A percentile compares a stretch with the other conserved stretches of the same genome.
These are phyloP conservation scores for Philopedon plagiatum DNA, from an alignment of 2,888 invertebrate genomes.

Conservation along the genomic window DNA sequence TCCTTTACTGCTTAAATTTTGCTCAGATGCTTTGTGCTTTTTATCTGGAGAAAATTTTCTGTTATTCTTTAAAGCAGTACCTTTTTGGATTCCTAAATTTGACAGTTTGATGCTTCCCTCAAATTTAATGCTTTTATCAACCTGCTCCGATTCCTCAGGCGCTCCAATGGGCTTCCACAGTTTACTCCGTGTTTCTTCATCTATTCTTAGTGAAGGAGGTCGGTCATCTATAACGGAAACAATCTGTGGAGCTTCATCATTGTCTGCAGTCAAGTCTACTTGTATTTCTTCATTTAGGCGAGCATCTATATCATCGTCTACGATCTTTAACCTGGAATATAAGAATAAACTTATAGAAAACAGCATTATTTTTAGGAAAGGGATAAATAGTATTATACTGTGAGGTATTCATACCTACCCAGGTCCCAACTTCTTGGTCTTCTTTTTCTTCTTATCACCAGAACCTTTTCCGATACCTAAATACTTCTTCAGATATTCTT, in stretches of 20 bases:
- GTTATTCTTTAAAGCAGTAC: neutral
- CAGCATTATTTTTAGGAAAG: too few species aligned
- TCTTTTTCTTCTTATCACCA: conserved; percentile 78
- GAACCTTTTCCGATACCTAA: conserved; percentile 75
- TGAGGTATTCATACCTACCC: neutral
- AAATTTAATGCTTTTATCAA: conserved; percentile 33
- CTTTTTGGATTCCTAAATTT: conserved; percentile 20
- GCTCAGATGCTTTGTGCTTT: too few species aligned
- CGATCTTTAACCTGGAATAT: conserved; percentile 79
- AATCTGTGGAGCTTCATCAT: conserved; percentile 93
- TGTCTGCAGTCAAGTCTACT: conserved; percentile 79
- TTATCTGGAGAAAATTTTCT: neutral
- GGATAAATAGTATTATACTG: too few species aligned
- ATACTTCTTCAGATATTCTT: conserved; percentile 86
- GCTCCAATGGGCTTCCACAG: conserved; percentile 64
- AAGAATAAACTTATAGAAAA: neutral
- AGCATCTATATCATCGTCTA: conserved; percentile 85
- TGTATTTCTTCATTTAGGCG: conserved; percentile 76
- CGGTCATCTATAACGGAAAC: conserved; percentile 90
- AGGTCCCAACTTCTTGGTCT: conserved; percentile 63
- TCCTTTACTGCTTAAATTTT: too few species aligned
- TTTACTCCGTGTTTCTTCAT: conserved; percentile 63
- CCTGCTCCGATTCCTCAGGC: conserved; percentile 27
- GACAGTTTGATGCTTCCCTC: conserved; percentile 48
- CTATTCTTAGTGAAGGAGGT: conserved; percentile 74